Conservation (phyloP, 1,140 invertebrate genomes). For the Temnothorax curvispinosus region DNA sequence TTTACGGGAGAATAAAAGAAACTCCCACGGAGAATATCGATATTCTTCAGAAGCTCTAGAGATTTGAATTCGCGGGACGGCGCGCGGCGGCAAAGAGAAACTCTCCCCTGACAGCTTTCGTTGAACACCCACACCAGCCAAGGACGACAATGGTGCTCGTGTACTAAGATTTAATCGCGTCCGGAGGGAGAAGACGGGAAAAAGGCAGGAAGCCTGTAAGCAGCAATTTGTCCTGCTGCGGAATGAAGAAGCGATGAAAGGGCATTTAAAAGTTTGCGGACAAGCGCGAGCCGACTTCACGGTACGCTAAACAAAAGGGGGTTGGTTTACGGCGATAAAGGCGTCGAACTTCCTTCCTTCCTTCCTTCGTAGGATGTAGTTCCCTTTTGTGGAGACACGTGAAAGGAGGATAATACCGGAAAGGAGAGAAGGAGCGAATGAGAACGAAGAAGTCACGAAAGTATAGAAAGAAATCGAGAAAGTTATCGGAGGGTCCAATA, state of each 20-base stretch:
- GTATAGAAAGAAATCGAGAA: conserved; percentile 48
- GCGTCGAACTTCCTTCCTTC: conserved; percentile 33
- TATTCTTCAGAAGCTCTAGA: conserved; percentile 29
- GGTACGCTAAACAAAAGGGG: conserved; percentile 56
- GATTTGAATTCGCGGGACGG: conserved; percentile 35
- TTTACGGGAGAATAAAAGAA: conserved; percentile 15
- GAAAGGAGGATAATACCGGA: conserved; percentile 15
- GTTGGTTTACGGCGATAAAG: conserved; percentile 48
- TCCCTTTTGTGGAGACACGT: neutral
- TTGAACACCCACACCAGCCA: neutral
- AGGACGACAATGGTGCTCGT: conserved; percentile 34
- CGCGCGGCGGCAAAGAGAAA: neutral
- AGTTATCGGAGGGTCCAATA: conserved; percentile 53
- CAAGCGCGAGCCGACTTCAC: conserved; percentile 52
- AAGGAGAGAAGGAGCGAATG: neutral
- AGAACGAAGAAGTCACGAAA: conserved; percentile 10
- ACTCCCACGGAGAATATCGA: conserved; percentile 21
- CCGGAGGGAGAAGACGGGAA: conserved; percentile 39
- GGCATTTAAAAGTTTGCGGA: conserved; percentile 61
- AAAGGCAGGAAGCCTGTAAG: conserved; percentile 47
- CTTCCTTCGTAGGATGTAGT: neutral
- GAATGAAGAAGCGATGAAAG: conserved; percentile 57
- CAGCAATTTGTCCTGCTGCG: conserved; percentile 46
- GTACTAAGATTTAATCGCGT: conserved; percentile 54
- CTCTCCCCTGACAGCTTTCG: conserved; percentile 2